Percentiles rank a stretch among this genome's conserved stretches.
phyloP scores from a whole-genome alignment of 2,113 vertebrate species.

The Anhinga rufa region DNA sequence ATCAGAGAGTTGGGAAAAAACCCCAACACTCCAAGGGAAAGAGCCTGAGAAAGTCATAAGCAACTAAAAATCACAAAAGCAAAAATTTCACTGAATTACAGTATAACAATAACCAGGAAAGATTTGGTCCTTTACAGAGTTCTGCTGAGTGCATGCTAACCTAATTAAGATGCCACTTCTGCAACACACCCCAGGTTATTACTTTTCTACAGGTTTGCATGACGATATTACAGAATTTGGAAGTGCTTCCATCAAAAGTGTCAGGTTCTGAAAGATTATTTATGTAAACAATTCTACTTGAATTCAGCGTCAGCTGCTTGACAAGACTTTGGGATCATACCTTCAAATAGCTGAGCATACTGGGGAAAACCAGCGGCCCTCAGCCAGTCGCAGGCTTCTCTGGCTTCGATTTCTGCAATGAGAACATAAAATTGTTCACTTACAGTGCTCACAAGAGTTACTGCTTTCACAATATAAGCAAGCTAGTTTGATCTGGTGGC shows the following conservation, averaged over 20 bases:
- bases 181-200: not conserved
- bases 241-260: not conserved
- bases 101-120: not conserved
- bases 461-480: not conserved
- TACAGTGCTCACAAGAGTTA: not conserved
- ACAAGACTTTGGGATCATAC: constrained; percentile 59
- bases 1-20: not conserved
- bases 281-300: not conserved
- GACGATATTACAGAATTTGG: not conserved
- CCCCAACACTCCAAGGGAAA: not conserved
- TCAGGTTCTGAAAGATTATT: not conserved
- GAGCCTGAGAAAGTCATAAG: not conserved
- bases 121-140: not conserved
- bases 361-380: constrained; percentile 87
- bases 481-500: not conserved
- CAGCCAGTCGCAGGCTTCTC: constrained; percentile 90
- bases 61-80: not conserved
- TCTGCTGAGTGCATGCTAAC: not conserved
- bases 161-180: not conserved
- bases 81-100: not conserved
- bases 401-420: constrained; percentile 86
- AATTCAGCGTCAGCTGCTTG: not conserved
- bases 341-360: constrained; percentile 88
- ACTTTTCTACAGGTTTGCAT: not conserved
- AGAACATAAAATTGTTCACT: constrained; percentile 18